Base-by-base conservation (phyloP, 2,113 vertebrate species). In the Notiomystis cincta region DNA sequence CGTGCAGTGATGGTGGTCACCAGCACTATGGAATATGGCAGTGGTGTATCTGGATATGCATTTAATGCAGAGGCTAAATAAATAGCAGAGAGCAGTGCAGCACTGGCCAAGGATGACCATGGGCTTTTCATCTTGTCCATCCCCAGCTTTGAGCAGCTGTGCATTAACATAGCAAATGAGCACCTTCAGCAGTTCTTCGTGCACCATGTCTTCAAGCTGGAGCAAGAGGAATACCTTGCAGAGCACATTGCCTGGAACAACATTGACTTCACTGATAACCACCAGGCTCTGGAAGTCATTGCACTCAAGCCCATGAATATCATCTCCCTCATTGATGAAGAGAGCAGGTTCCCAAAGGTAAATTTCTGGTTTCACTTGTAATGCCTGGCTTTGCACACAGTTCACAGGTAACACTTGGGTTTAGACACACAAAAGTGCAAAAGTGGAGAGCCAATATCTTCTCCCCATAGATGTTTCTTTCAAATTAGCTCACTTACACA, bases 141-240 rank as follows among this genome's bases (percentile, higher is more conserved):
- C 45, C 23, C 8, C 96, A 99, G 99, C 97, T 99, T 99, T 54
- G 99, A 99, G 97, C 99, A 99, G 97, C 98, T 99, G 76, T 99
- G 99, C 98, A 99, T 99, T 97, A 99, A 99, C 97, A 98, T 98
- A 27, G 99, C 99, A 94, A 99, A 99, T 5, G 99, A 99, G 97
- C 99, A 99, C 93, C 98, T 99, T 87, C 99, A 99, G 98, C 99
- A 99, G 98, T 99, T 99, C 96, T 99, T 99, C 0, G 99, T 99
- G 79, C 97, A 82, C 38, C 99, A 99, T 0, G 97, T 99, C 89
- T 99, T 99, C 98, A 99, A 98, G 96, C 88, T 98, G 96, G 99
- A 99, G 96, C 99, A 99, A 96, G 98, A 99, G 9, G 99, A 99
- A 94, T 99, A 99, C 62, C 22, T 91, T 21, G 96, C 96, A 0